Percentiles rank a stretch among this genome's conserved stretches.
phyloP scores from a whole-genome alignment of 2,888 invertebrate species.

The Pocota personata region DNA sequence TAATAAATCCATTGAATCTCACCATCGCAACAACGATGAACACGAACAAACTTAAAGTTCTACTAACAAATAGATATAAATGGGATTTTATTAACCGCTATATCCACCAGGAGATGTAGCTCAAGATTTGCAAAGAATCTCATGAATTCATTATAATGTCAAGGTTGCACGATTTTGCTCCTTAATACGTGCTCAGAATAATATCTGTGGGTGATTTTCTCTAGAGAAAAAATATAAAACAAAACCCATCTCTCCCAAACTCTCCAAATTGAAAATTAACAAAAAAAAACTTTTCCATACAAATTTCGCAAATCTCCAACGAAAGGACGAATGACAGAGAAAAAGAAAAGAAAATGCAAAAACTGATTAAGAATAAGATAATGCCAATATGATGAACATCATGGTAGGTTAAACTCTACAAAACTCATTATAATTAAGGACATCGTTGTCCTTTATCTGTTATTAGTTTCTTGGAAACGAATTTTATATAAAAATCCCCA shows the following conservation, averaged over 20 bases:
- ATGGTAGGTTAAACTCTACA: not conserved
- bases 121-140: not conserved
- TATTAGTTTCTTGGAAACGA: not conserved
- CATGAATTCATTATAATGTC: conserved; percentile 8
- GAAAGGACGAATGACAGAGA: not conserved
- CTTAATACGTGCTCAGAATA: conserved; percentile 21
- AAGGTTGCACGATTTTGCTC: not conserved
- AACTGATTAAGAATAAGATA: not conserved
- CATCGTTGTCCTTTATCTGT: not conserved
- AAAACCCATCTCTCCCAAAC: not conserved
- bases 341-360: not conserved
- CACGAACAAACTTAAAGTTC: too few species aligned
- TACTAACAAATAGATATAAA: too few species aligned
- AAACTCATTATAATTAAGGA: conserved; percentile 5
- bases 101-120: not conserved
- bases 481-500: not conserved
- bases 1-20: not conserved
- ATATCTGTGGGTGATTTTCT: not conserved
- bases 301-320: not conserved
- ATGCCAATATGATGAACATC: not conserved
- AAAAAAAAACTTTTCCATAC: too few species aligned
- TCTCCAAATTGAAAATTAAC: not conserved
- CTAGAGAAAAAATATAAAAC: not conserved
- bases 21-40: not conserved
- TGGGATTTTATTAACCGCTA: not conserved